These are phyloP conservation scores for Seriola rivoliana DNA, from an alignment of 2,113 vertebrate genomes.

Conservation along the genomic window DNA sequence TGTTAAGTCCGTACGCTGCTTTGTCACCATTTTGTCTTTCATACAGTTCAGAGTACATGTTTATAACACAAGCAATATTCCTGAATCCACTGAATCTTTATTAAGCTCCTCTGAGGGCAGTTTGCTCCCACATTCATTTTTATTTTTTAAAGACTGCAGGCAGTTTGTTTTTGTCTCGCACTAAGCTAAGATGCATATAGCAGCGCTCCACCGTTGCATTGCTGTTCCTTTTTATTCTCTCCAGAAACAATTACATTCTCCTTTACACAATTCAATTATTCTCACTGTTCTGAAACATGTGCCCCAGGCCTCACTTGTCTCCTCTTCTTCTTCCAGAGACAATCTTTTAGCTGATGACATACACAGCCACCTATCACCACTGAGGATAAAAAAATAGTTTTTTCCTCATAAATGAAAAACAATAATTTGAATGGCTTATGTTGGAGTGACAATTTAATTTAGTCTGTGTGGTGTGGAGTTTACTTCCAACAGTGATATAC, in stretches of 20 bases:
- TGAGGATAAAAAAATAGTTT: constrained; percentile 44
- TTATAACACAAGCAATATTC: neutral
- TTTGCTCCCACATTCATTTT: constrained; percentile 27
- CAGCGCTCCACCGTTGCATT: neutral
- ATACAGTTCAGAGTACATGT: neutral
- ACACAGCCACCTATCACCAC: constrained; percentile 58
- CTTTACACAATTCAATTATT: constrained; percentile 79
- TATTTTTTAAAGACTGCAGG: constrained; percentile 2
- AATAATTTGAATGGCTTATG: constrained; percentile 67
- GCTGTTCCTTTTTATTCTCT: constrained; percentile 45
- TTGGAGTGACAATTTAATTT: constrained; percentile 79
- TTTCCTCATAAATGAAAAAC: constrained; percentile 60
- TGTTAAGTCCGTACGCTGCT: neutral
- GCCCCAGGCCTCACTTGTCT: constrained; percentile 64
- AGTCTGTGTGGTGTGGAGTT: constrained; percentile 45
- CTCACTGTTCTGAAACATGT: constrained; percentile 53
- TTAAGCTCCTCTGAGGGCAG: constrained; percentile 32
- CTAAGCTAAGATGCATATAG: constrained; percentile 23
- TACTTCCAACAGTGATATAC: constrained; percentile 33
- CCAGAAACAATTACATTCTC: constrained; percentile 74
- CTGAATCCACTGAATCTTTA: constrained; percentile 18
- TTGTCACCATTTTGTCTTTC: neutral
- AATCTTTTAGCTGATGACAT: constrained; percentile 66
- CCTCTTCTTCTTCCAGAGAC: constrained; percentile 60
- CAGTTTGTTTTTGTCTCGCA: constrained; percentile 30